Evolutionary conservation across 2,797 vertebrate species (phyloP).

Genomic region (Chaenodraco wilsoni): DNA sequence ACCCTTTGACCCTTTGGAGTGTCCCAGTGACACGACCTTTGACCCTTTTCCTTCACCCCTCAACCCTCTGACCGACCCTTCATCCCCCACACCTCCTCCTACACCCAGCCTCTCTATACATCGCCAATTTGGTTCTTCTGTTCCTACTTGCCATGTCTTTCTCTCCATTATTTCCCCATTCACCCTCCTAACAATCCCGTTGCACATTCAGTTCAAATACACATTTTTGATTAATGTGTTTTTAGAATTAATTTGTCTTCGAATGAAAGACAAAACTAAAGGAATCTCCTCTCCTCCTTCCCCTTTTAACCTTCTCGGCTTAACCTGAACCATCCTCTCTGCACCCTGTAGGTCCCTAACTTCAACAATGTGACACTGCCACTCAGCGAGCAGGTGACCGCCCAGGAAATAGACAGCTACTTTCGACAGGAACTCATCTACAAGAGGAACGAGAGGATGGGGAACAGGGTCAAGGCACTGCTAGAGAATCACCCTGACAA

Average conservation of each 20-base stretch:
- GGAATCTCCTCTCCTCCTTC: background rate
- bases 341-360: conserved; percentile 84
- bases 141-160: conserved; percentile 1
- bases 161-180: background rate
- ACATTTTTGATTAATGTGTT: background rate
- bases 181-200: background rate
- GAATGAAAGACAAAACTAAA: conserved; percentile 1
- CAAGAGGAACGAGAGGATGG: conserved; percentile 90
- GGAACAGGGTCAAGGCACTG: conserved; percentile 86
- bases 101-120: conserved; percentile 6
- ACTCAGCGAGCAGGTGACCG: conserved; percentile 86
- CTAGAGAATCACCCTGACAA: conserved; percentile 89
- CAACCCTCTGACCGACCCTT: conserved; percentile 34
- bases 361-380: conserved; percentile 89
- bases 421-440: conserved; percentile 92
- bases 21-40: conserved; percentile 62
- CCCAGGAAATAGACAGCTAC: conserved; percentile 92
- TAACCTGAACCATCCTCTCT: background rate
- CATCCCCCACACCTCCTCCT: conserved; percentile 12
- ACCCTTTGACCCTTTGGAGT: conserved; percentile 53
- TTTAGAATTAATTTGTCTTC: background rate
- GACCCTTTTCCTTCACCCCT: conserved; percentile 52
- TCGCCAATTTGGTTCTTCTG: conserved; percentile 21
- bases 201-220: conserved; percentile 1
- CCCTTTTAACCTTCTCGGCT: background rate